Base-by-base conservation (phyloP, 2,888 invertebrate species). In the Sminthurinus aureus region DNA sequence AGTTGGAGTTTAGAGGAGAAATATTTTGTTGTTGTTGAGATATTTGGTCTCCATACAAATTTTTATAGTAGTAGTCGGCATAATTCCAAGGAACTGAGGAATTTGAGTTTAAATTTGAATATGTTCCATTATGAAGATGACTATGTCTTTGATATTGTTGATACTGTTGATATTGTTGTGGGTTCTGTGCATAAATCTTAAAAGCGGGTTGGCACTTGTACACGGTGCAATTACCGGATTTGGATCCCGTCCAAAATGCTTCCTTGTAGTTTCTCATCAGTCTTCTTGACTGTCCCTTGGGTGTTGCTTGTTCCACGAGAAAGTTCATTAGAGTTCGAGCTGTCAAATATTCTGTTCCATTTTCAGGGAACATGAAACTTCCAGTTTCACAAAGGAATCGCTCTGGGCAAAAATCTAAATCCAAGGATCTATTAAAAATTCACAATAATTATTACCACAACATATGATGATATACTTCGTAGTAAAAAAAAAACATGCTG, bases 361-460 rank as follows among this genome's bases (percentile, higher is more conserved):
- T 84, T 6, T 81, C 74, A 6, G 87, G 87, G 66, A 84, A 83
- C 18, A 87, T 52, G 22, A 85, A 81, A 6, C 83, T 52, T 11
- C 88, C 88, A 15, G 85, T 75, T 76, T 87, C 87, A 71, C 88
- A 88, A 12, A 86, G 84, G 6, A 87, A 50, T 13, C 86, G 81
- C 71, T 87, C 87, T 11, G 88, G 88, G 79, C 88, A 88, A 24
- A 86, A 82, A 74, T 88, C 88, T 3, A 88, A 80, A 81, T 88
- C 88, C 58, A 88, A 75, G 12, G 87, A 87, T 73, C 87, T 87
- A 71, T 22, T 6, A 71, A 71, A 12, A 81, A 18, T 12, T 52
- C 22, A 9, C 13, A 22, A 38, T 11, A 71, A 50, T 12, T 12
- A 67, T 18, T 24, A 77, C 8, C 52, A 52, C 52, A 52, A 52